Conservation (phyloP, 1,140 invertebrate species). For the Caligus rogercresseyi region DNA sequence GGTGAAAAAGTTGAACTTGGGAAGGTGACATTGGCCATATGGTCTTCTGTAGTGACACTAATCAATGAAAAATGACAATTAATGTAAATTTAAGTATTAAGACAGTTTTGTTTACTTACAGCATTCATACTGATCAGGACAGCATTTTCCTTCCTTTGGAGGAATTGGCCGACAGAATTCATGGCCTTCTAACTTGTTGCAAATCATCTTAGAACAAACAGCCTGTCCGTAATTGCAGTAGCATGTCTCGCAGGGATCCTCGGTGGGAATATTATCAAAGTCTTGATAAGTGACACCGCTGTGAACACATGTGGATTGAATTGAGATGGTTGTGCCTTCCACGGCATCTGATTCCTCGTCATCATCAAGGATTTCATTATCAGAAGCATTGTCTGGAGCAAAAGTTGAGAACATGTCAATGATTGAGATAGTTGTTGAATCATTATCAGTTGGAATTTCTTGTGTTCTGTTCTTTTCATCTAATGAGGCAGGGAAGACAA, state of each 20-base stretch:
- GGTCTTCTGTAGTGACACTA: background rate
- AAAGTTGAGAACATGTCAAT: background rate
- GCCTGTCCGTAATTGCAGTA: conserved; percentile 16
- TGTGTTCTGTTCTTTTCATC: too few species aligned
- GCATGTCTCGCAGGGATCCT: conserved; percentile 16
- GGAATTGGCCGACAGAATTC: conserved; percentile 21
- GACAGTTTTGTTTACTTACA: conserved; percentile 24
- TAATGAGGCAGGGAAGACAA: too few species aligned
- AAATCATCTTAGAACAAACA: conserved; percentile 8
- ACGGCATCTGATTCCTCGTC: background rate
- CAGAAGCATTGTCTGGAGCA: background rate
- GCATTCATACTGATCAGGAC: conserved; percentile 29
- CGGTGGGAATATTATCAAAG: conserved; percentile 13
- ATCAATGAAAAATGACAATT: conserved; percentile 2
- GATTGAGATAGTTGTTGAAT: background rate
- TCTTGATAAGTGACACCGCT: conserved; percentile 12
- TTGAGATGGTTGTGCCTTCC: background rate
- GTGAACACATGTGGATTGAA: background rate
- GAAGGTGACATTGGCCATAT: background rate
- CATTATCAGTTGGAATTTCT: background rate
- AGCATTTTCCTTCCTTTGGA: conserved; percentile 24
- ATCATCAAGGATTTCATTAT: conserved; percentile 3
- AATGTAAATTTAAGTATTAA: background rate
- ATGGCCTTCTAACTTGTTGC: conserved; percentile 7
- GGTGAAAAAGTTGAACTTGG: background rate